A percentile compares a stretch with the other conserved stretches of the same genome.
Conservation (phyloP, 2,888 invertebrate genomes). For the Meghimatium bilineatum region DNA sequence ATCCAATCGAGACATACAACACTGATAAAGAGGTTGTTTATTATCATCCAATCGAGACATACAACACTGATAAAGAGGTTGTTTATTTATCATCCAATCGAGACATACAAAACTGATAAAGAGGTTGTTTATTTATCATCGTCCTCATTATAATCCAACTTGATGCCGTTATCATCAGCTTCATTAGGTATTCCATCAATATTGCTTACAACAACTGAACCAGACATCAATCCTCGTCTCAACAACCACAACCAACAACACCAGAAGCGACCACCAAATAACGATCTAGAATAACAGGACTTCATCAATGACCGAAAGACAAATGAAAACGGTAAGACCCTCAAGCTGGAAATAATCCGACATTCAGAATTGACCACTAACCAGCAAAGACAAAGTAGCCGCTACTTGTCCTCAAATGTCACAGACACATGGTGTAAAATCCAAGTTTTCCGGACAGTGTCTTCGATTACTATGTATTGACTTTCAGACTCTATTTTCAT, state of each 20-base stretch:
- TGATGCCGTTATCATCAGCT: not conserved
- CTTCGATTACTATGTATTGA: not conserved
- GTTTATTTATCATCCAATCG: too few species aligned
- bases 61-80: too few species aligned
- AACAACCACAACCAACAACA: not conserved
- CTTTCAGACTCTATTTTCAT: too few species aligned
- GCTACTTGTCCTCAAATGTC: not conserved
- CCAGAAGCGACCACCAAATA: not conserved
- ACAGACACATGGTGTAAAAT: not conserved
- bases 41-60: too few species aligned
- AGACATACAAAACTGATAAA: too few species aligned
- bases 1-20: too few species aligned
- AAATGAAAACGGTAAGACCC: too few species aligned
- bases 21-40: too few species aligned
- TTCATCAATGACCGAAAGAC: not conserved
- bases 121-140: not conserved
- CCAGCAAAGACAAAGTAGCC: conserved; percentile 8
- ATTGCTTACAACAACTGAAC: too few species aligned
- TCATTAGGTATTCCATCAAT: too few species aligned
- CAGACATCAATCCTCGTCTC: not conserved
- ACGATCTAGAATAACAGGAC: too few species aligned
- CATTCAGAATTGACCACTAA: not conserved
- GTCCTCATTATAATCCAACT: not conserved
- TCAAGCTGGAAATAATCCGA: not conserved
- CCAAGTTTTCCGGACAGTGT: not conserved